These are phyloP conservation scores for Mormyrus lacerda DNA, from an alignment of 2,113 vertebrate species.

Conservation along the genomic window DNA sequence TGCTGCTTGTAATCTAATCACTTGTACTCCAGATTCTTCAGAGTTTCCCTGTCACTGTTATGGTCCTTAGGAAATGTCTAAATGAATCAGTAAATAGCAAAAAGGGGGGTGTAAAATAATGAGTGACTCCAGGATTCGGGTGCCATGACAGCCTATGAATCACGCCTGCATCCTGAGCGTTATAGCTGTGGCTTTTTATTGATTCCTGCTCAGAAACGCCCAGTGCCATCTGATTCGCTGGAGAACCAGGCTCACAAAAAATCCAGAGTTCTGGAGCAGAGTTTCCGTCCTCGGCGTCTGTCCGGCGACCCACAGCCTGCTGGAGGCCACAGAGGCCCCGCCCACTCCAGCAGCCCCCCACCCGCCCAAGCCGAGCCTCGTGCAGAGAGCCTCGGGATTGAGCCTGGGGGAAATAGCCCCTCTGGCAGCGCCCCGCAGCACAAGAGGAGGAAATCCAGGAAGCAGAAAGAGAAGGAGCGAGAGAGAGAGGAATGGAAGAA, in stretches of 20 bases:
- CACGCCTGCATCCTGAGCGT: not conserved
- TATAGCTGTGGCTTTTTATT: not conserved
- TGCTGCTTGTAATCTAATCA: not conserved
- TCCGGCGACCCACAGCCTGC: conserved; percentile 40
- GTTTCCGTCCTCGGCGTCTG: conserved; percentile 47
- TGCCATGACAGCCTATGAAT: not conserved
- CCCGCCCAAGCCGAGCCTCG: conserved; percentile 38
- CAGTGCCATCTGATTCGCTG: conserved; percentile 49
- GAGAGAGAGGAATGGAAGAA: conserved; percentile 55
- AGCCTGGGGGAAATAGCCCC: not conserved
- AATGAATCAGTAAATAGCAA: not conserved
- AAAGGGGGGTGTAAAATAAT: not conserved
- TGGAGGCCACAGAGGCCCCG: conserved; percentile 30
- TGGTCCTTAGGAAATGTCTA: not conserved
- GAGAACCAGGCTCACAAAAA: conserved; percentile 61
- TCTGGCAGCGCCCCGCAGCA: conserved; percentile 47
- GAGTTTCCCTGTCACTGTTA: not conserved
- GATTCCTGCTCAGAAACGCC: conserved; percentile 56
- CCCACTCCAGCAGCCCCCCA: conserved; percentile 46
- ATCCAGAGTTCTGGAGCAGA: conserved; percentile 53
- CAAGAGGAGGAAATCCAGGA: conserved; percentile 64
- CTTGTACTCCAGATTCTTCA: not conserved
- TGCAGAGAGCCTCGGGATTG: conserved; percentile 38
- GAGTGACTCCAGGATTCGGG: not conserved
- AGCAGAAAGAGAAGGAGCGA: conserved; percentile 63